Percentiles rank a stretch among this genome's conserved stretches.
These are phyloP conservation scores for Octonoba sinensis DNA, from an alignment of 2,888 invertebrate genomes.

Conservation along the genomic window DNA sequence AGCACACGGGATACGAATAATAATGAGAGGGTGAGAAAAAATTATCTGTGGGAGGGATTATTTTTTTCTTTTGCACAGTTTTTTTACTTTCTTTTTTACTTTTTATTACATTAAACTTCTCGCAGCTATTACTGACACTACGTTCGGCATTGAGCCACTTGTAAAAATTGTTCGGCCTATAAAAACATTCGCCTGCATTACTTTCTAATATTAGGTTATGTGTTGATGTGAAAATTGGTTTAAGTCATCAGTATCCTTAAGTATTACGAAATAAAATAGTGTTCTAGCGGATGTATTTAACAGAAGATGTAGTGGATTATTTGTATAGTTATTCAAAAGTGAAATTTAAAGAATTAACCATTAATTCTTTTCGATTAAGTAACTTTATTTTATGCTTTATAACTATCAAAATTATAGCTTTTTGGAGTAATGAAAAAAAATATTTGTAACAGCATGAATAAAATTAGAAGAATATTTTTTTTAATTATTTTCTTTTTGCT, in stretches of 20 bases:
- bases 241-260: slow-evolving; percentile 9
- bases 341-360: no score
- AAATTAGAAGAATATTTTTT: no score
- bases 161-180: slow-evolving; percentile 33
- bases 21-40: slow-evolving; percentile 48
- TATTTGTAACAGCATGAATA: no score
- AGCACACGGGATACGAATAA: slow-evolving; percentile 44
- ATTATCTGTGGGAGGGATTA: slow-evolving; percentile 4
- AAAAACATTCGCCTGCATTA: slow-evolving; percentile 55
- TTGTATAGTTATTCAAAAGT: no score
- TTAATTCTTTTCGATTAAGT: no score
- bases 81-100: slow-evolving; percentile 8
- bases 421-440: no score
- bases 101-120: slow-evolving; percentile 20
- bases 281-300: no score
- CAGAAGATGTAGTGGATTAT: no score
- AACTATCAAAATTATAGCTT: no score
- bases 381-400: no score
- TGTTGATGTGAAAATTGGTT: slow-evolving; percentile 8
- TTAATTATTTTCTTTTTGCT: no score
- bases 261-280: no score
- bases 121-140: slow-evolving; percentile 47
- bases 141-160: background rate
- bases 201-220: slow-evolving; percentile 43
- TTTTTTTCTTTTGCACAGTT: slow-evolving; percentile 23